Evolutionary conservation across 1,140 invertebrate genomes (phyloP), one percentile per base, ranked within the genome.

Genomic region (Neodiprion fabricii): DNA sequence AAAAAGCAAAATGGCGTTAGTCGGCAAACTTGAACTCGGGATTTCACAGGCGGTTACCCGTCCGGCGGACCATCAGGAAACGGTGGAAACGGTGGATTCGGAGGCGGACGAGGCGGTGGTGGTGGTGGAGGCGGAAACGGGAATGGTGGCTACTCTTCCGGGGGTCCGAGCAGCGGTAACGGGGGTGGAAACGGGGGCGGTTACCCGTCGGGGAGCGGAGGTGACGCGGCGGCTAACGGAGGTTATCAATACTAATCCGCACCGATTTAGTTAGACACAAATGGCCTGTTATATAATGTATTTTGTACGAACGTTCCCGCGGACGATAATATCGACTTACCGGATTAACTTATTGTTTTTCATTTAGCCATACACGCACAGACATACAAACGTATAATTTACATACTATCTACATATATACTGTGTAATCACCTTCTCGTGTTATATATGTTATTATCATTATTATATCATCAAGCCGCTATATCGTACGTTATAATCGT

Each of bases 231-330:
- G 40, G 83, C 84, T 50, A 88, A 88, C 77, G 85, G 85, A 75
- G 86, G 85, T 82, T 88, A 88, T 80, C 86, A 88, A 79, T 88
- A 88, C 77, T 87, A 81, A 88, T 79, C 73, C 73, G 76, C 28
- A 40, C 28, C 28, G 28, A 40, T 40, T 40, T 40, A 40, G 28
- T 40, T 40, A 40, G 28, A 40, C 28, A 40, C 28, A 40, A 40
- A 40, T 40, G 28, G 28, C 28, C 28, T 40, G 28, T 40, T 40
- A 40, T 40, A 40, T 40, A 40, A 40, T 40, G 28, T 40, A 40
- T 21, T 21, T 21, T 21, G 17, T 21, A 21, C 17, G 17, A 21
- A 21, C 17, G 0, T 21, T 21, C 17, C 17, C 17, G 17, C 17
- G 17, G 17, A 21, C 28, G 28, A 40, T 40, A 40, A 40, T 40